A percentile compares a stretch with the other conserved stretches of the same genome.
Conservation (phyloP, 2,113 vertebrate genomes). For the Abramis brama region DNA sequence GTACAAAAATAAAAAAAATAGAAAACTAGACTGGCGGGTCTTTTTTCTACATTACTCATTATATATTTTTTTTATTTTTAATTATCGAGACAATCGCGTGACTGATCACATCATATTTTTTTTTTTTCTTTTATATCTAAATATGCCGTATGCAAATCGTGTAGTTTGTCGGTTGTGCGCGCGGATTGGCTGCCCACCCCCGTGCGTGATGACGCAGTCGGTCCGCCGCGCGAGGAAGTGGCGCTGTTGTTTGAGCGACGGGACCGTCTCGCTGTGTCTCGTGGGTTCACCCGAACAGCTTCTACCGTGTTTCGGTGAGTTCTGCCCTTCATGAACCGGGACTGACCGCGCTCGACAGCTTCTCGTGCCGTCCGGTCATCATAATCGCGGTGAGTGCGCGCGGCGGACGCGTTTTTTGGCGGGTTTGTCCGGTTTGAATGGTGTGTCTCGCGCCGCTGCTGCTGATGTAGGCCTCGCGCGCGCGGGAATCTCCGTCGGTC, state of each 20-base stretch:
- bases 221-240: conserved; percentile 64
- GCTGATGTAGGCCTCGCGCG: conserved; percentile 24
- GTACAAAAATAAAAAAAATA: too few relatives aligned
- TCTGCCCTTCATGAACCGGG: not conserved
- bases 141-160: too few relatives aligned
- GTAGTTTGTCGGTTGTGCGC: not conserved
- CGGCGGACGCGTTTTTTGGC: not conserved
- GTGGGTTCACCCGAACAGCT: conserved; percentile 50
- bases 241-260: conserved; percentile 74
- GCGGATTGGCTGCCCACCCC: not conserved
- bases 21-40: too few relatives aligned
- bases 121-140: too few relatives aligned
- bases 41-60: too few relatives aligned
- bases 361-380: conserved; percentile 4
- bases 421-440: not conserved
- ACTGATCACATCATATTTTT: too few relatives aligned
- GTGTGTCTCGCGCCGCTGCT: conserved; percentile 15
- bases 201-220: conserved; percentile 34
- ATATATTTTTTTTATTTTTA: too few relatives aligned
- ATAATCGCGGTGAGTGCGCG: conserved; percentile 11
- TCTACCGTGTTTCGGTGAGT: conserved; percentile 1
- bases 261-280: conserved; percentile 75
- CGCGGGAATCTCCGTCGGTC: conserved; percentile 21
- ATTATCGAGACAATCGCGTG: too few relatives aligned
- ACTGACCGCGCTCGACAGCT: conserved; percentile 12